Percentiles rank a stretch among this genome's conserved stretches.
These are phyloP conservation scores for Leptestheria dahalacensis DNA, from an alignment of 1,140 invertebrate genomes.

Conservation along the genomic window DNA sequence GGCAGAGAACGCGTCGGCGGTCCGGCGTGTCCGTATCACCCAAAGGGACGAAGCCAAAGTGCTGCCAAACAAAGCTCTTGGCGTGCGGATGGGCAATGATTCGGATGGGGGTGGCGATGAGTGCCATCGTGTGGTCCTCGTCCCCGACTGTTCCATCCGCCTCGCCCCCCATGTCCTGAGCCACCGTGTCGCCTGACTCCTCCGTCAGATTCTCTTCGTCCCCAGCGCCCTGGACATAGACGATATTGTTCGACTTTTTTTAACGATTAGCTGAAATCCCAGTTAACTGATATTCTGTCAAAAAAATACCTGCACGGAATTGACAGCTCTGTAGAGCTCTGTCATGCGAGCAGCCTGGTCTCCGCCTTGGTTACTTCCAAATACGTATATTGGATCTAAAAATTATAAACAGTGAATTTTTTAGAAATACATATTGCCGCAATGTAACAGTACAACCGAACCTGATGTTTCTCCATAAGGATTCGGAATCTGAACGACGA, in stretches of 20 bases:
- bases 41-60: slow-evolving; percentile 14
- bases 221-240: slow-evolving; percentile 6
- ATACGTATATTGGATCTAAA: slow-evolving; percentile 15
- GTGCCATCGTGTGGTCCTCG: background rate
- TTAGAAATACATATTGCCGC: background rate
- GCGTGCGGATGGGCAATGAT: slow-evolving; percentile 16
- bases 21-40: slow-evolving; percentile 15
- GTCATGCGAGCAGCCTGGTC: slow-evolving; percentile 14
- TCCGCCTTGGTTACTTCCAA: slow-evolving; percentile 11
- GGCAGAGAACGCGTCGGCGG: slow-evolving; percentile 11
- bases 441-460: background rate
- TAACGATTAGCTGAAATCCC: background rate
- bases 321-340: slow-evolving; percentile 14
- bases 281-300: background rate
- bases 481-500: slow-evolving; percentile 16
- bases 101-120: slow-evolving; percentile 1
- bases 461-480: slow-evolving; percentile 14
- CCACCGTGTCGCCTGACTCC: slow-evolving; percentile 4
- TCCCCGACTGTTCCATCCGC: background rate
- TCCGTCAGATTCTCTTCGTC: slow-evolving; percentile 1
- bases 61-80: slow-evolving; percentile 16
- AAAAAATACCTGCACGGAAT: slow-evolving; percentile 13
- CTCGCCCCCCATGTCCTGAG: background rate
- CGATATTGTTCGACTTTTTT: slow-evolving; percentile 6
- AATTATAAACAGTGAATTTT: background rate